These are phyloP conservation scores for Protonemura montana DNA, from an alignment of 2,888 invertebrate genomes.

Conservation along the genomic window DNA sequence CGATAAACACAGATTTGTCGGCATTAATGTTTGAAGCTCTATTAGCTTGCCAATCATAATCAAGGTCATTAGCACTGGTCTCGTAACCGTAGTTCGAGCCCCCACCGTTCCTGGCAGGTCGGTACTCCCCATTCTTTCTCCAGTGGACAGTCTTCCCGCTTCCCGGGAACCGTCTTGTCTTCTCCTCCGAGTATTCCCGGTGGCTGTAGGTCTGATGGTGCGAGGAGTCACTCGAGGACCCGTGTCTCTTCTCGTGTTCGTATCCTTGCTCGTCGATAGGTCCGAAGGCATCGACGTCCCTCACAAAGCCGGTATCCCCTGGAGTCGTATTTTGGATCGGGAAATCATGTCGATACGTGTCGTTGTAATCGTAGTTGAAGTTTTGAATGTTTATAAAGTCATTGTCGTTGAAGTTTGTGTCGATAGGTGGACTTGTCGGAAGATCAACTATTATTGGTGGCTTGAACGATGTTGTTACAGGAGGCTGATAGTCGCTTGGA, in stretches of 20 bases:
- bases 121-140: not conserved
- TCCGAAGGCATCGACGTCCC: not conserved
- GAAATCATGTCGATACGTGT: not conserved
- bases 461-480: not conserved
- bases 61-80: conserved; percentile 47
- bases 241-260: conserved; percentile 17
- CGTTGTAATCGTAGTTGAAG: conserved; percentile 14
- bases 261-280: conserved; percentile 20
- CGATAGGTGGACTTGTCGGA: not conserved
- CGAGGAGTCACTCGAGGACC: conserved; percentile 35
- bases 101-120: conserved; percentile 13
- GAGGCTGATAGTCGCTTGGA: not conserved
- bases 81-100: conserved; percentile 36
- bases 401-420: not conserved
- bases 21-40: not conserved
- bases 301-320: not conserved
- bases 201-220: conserved; percentile 45
- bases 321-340: not conserved
- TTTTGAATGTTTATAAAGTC: conserved; percentile 31
- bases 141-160: not conserved
- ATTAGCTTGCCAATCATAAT: conserved; percentile 34
- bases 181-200: conserved; percentile 42
- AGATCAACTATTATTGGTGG: not conserved
- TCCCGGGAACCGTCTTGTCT: conserved; percentile 18
- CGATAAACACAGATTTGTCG: not conserved